These are phyloP conservation scores for Pomatorhinus ruficollis DNA, from an alignment of 2,113 vertebrate species.

Conservation along the genomic window DNA sequence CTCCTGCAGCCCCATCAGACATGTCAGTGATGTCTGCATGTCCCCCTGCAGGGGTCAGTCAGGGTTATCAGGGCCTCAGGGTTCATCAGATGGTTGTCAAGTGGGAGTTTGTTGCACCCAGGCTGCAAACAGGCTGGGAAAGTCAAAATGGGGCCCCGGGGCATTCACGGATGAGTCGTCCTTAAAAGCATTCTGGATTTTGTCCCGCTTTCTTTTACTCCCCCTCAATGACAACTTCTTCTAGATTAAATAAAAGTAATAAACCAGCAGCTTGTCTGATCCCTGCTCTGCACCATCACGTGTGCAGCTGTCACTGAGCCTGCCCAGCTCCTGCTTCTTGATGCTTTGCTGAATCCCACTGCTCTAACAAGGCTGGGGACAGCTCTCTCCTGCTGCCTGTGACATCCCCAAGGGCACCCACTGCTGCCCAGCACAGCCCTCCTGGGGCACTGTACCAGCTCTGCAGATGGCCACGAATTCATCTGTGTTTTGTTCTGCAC, in stretches of 20 bases:
- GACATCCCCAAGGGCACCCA: neutral
- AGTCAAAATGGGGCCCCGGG: neutral
- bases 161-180: accelerated
- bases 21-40: accelerated
- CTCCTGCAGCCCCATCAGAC: neutral
- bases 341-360: neutral
- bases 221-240: neutral
- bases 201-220: neutral
- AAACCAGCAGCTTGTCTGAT: neutral
- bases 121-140: neutral
- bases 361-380: neutral
- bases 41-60: neutral
- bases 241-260: neutral
- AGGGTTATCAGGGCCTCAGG: neutral
- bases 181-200: neutral
- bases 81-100: neutral
- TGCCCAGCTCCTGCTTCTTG: neutral
- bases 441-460: neutral
- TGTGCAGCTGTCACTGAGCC: neutral
- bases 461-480: accelerated
- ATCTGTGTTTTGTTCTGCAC: neutral
- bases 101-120: neutral
- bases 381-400: neutral
- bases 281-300: neutral
- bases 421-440: neutral